A percentile compares a stretch with the other conserved stretches of the same genome.
These are phyloP conservation scores for Meleagris gallopavo DNA, from an alignment of 2,113 vertebrate species.

Conservation along the genomic window DNA sequence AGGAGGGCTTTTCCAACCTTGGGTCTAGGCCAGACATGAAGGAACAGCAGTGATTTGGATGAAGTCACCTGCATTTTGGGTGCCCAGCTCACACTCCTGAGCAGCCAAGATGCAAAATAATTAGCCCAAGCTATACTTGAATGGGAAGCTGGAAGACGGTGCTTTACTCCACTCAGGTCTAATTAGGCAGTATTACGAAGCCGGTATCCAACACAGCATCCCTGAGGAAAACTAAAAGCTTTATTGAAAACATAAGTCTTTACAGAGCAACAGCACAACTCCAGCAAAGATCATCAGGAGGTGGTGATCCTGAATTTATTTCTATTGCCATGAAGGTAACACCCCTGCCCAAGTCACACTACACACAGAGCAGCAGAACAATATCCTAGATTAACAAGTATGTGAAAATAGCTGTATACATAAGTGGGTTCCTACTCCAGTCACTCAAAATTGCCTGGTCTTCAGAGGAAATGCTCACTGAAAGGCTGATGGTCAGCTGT, in stretches of 20 bases:
- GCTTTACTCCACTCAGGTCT: neutral
- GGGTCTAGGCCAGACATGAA: neutral
- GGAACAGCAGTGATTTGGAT: neutral
- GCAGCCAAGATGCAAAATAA: accelerated
- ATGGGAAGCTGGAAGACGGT: neutral
- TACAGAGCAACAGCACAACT: neutral
- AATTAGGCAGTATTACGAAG: neutral
- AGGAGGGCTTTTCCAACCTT: no score
- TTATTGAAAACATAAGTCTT: neutral
- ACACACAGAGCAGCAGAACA: neutral
- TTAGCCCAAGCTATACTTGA: accelerated
- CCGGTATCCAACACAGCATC: neutral
- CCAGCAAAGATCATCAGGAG: neutral
- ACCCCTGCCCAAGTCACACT: neutral
- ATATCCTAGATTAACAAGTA: neutral
- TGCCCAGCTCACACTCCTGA: neutral
- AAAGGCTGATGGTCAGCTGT: neutral
- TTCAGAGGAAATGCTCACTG: neutral
- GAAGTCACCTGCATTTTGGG: neutral
- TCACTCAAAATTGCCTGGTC: neutral
- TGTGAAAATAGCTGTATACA: neutral
- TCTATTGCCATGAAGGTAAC: neutral
- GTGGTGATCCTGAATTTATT: neutral
- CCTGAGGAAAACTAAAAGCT: neutral
- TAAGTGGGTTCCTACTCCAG: neutral